Evolutionary conservation across 1,140 invertebrate genomes (phyloP).

Genomic region (Scaptomyza hsui): DNA sequence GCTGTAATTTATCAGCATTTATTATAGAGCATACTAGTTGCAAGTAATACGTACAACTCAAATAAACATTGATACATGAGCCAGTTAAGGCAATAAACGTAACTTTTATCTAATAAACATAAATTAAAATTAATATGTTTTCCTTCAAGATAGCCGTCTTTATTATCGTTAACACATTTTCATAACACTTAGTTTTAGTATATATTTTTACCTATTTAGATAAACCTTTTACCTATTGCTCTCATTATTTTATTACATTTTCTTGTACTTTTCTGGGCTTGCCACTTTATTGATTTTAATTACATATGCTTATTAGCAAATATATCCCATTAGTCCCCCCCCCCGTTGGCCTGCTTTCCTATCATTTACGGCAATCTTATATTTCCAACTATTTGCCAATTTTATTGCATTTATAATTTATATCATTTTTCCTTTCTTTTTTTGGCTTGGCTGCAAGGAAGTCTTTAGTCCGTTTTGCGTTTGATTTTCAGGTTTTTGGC

Average conservation of each 20-base stretch:
- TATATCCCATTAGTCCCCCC: conserved; percentile 11
- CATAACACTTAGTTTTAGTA: too few species aligned
- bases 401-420: conserved; percentile 40
- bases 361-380: conserved; percentile 10
- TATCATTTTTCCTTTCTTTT: conserved; percentile 17
- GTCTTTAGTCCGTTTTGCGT: neutral
- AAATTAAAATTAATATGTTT: neutral
- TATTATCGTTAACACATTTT: neutral
- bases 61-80: neutral
- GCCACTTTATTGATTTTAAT: conserved; percentile 23
- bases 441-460: conserved; percentile 2
- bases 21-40: conserved; percentile 27
- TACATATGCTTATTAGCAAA: conserved; percentile 2
- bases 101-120: neutral
- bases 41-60: neutral
- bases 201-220: too few species aligned
- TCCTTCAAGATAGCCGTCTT: neutral
- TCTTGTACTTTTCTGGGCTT: neutral
- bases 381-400: conserved; percentile 5
- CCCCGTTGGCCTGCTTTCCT: conserved; percentile 14
- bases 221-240: neutral
- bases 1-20: conserved; percentile 53
- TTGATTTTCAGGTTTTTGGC: neutral
- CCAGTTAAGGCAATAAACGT: neutral
- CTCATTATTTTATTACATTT: neutral